phyloP scores from a whole-genome alignment of 2,888 invertebrate genomes.

The Tanytarsus gracilentus region DNA sequence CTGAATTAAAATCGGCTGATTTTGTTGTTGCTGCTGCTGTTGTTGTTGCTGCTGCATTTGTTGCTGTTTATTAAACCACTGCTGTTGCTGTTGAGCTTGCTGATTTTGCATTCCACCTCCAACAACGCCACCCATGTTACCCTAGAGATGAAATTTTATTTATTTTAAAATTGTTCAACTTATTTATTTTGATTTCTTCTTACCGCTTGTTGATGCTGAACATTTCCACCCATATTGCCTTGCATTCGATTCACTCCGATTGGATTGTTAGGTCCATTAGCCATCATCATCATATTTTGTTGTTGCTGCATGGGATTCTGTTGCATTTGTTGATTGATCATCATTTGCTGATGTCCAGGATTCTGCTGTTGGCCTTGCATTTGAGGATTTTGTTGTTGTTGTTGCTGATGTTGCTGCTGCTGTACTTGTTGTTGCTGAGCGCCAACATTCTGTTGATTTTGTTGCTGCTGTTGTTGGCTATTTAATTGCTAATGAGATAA shows the following conservation, averaged over 20 bases:
- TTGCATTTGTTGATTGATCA: slow-evolving; percentile 37
- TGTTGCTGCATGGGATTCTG: slow-evolving; percentile 42
- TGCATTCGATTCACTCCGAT: slow-evolving; percentile 36
- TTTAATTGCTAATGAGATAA: neutral
- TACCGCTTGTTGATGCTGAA: slow-evolving; percentile 39
- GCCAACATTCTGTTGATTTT: slow-evolving; percentile 33
- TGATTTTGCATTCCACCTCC: slow-evolving; percentile 17
- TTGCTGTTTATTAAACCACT: slow-evolving; percentile 43
- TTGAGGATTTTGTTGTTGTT: slow-evolving; percentile 37
- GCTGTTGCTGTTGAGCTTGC: slow-evolving; percentile 39
- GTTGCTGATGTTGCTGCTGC: slow-evolving; percentile 33
- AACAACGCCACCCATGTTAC: neutral
- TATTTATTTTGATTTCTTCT: slow-evolving; percentile 27
- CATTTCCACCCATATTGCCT: slow-evolving; percentile 42
- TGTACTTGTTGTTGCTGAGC: slow-evolving; percentile 35
- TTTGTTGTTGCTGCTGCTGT: slow-evolving; percentile 42
- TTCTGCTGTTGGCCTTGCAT: slow-evolving; percentile 33
- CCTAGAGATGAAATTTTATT: neutral
- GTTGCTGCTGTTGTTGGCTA: slow-evolving; percentile 30
- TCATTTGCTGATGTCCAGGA: slow-evolving; percentile 35
- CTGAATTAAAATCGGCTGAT: slow-evolving; percentile 34
- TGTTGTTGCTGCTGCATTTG: slow-evolving; percentile 47
- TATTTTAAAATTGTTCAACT: neutral
- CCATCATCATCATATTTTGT: slow-evolving; percentile 34
- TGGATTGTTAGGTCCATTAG: slow-evolving; percentile 22